These are phyloP conservation scores for Girardinus metallicus DNA, from an alignment of 2,797 vertebrate genomes.

Conservation along the genomic window DNA sequence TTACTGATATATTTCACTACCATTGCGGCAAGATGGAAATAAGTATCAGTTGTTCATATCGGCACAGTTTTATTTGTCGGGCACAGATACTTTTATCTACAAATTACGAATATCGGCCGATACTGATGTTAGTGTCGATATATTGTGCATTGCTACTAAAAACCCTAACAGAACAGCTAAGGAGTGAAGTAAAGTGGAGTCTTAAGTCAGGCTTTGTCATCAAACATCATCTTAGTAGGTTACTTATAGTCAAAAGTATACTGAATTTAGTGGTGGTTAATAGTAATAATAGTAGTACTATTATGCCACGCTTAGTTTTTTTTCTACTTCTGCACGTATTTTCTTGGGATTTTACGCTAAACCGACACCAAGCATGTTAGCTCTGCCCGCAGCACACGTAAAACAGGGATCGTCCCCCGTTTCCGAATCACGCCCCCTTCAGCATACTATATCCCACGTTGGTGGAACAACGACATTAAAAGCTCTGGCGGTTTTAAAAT, in stretches of 20 bases:
- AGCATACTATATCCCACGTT: background rate
- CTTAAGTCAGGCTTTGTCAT: no score
- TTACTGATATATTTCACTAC: no score
- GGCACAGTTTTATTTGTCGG: no score
- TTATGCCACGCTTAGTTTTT: background rate
- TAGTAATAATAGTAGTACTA: background rate
- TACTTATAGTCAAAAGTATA: no score
- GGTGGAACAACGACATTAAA: conserved; percentile 1
- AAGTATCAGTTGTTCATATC: no score
- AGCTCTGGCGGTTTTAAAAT: conserved; percentile 1
- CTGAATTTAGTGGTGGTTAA: background rate
- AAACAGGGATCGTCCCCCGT: background rate
- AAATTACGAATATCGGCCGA: no score
- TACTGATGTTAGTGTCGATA: no score
- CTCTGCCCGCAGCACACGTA: background rate
- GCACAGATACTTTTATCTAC: no score
- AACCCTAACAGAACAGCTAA: no score
- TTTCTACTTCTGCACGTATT: background rate
- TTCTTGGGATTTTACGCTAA: background rate
- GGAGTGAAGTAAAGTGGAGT: no score
- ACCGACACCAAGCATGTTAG: background rate
- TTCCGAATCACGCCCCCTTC: background rate
- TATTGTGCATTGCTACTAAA: no score
- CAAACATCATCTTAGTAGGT: background rate
- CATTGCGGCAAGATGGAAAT: no score